These are phyloP conservation scores for Listronotus bonariensis DNA, from an alignment of 1,140 invertebrate species.

Conservation along the genomic window DNA sequence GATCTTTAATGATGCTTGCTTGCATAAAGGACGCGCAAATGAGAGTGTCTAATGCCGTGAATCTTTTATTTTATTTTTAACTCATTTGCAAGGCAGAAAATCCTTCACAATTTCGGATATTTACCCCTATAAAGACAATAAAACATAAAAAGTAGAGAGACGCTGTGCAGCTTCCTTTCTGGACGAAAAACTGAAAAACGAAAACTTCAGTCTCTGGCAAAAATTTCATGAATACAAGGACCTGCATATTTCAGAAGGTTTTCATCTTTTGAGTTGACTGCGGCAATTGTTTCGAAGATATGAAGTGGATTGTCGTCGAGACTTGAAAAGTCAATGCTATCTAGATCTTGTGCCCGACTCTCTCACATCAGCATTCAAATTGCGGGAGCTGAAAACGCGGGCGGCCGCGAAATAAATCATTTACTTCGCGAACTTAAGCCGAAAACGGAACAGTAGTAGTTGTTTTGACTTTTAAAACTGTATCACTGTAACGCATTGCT, in stretches of 20 bases:
- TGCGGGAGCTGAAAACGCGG: too few species aligned
- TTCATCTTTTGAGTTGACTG: constrained; percentile 28
- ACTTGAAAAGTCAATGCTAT: constrained; percentile 23
- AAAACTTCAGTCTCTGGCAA: constrained; percentile 19
- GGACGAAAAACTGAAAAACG: constrained; percentile 18
- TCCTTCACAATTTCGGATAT: constrained; percentile 31
- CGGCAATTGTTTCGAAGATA: constrained; percentile 28
- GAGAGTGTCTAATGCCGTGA: constrained; percentile 23
- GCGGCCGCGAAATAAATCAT: too few species aligned
- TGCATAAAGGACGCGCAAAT: constrained; percentile 25
- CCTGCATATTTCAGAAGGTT: constrained; percentile 35
- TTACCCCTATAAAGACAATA: constrained; percentile 33
- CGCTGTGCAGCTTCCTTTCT: constrained; percentile 16
- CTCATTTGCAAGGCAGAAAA: constrained; percentile 29
- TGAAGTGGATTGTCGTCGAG: constrained; percentile 24
- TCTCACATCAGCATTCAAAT: too few species aligned
- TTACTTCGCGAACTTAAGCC: too few species aligned
- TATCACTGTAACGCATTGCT: too few species aligned
- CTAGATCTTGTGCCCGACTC: not conserved
- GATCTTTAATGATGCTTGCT: constrained; percentile 34
- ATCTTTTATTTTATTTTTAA: constrained; percentile 31
- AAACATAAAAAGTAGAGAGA: constrained; percentile 22
- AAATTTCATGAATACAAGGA: constrained; percentile 30
- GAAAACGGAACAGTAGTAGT: too few species aligned
- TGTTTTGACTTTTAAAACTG: too few species aligned